These are phyloP conservation scores for Charina bottae DNA, from an alignment of 2,113 vertebrate species.

Conservation along the genomic window DNA sequence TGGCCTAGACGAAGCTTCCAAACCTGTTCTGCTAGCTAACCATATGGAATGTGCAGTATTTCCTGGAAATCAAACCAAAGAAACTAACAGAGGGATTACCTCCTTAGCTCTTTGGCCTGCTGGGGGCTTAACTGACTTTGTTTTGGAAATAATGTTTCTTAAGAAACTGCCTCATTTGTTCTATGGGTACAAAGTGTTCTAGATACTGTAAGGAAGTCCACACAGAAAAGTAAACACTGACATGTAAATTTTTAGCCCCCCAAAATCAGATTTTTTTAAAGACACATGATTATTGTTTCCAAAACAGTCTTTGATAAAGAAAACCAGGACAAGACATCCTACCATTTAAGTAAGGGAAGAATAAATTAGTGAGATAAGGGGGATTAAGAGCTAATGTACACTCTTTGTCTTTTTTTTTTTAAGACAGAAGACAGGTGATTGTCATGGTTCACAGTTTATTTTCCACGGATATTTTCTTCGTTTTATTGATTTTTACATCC, in stretches of 20 bases:
- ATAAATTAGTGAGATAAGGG: neutral
- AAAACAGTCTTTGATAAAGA: neutral
- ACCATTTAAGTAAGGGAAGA: neutral
- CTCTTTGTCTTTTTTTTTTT: neutral
- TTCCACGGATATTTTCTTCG: neutral
- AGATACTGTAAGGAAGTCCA: neutral
- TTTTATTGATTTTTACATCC: neutral
- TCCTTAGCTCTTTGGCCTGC: neutral
- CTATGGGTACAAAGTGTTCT: neutral
- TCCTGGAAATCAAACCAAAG: slow-evolving; percentile 8
- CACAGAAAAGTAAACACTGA: neutral
- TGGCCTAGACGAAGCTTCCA: neutral
- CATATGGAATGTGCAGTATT: slow-evolving; percentile 15
- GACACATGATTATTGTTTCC: neutral
- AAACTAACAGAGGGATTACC: neutral
- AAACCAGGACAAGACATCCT: neutral
- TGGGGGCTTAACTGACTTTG: neutral
- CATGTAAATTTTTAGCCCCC: neutral
- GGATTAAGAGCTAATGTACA: neutral
- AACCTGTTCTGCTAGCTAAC: neutral
- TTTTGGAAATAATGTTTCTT: neutral
- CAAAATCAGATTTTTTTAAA: neutral
- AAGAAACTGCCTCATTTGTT: neutral
- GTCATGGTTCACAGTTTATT: neutral
- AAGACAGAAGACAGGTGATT: neutral